These are phyloP conservation scores for Ammodytes dubius DNA, from an alignment of 2,113 vertebrate genomes.

Conservation along the genomic window DNA sequence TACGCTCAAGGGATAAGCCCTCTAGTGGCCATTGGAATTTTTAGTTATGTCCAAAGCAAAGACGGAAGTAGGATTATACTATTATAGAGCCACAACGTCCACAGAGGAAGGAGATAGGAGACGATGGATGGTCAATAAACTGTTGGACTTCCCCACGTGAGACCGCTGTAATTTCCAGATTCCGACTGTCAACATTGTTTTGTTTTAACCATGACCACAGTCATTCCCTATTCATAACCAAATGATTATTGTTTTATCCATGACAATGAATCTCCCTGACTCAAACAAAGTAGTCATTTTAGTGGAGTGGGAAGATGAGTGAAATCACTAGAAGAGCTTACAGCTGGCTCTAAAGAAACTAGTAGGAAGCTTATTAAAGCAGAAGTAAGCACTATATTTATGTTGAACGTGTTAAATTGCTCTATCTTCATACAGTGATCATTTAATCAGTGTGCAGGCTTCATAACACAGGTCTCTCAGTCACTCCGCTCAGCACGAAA, in stretches of 20 bases:
- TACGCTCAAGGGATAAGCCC: background rate
- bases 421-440: no score
- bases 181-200: background rate
- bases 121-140: constrained; percentile 3
- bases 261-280: background rate
- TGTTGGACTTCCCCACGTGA: background rate
- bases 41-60: background rate
- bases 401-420: no score
- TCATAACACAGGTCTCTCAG: no score
- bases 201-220: background rate
- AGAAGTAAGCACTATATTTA: no score
- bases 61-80: background rate
- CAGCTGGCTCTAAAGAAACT: no score
- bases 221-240: background rate
- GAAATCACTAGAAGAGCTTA: no score
- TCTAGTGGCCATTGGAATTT: background rate
- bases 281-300: background rate
- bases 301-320: no score
- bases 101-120: background rate
- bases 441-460: no score
- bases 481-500: no score
- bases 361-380: no score
- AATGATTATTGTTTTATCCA: constrained; percentile 11
- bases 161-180: background rate
- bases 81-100: constrained; percentile 9